Evolutionary conservation across 2,113 vertebrate genomes (phyloP).

Genomic region (Gallinago media): DNA sequence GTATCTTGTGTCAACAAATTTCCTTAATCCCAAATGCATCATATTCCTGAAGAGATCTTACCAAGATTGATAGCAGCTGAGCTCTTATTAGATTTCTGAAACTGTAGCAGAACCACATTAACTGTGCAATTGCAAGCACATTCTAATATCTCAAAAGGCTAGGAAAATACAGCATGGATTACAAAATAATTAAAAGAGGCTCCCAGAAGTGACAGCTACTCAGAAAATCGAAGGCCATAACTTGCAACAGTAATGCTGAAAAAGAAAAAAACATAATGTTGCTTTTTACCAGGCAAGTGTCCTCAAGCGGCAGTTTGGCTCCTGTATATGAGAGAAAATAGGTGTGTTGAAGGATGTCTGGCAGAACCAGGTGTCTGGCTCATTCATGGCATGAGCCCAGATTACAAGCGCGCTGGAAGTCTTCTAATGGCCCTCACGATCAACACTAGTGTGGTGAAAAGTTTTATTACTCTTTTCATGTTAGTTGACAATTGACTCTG

Average conservation of each 20-base stretch:
- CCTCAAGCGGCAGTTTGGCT: background rate
- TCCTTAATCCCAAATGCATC: background rate
- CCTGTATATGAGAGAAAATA: background rate
- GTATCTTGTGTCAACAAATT: background rate
- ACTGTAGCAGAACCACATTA: background rate
- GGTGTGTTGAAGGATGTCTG: background rate
- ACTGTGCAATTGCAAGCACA: background rate
- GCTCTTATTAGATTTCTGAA: background rate
- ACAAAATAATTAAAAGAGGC: background rate
- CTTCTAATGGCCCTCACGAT: background rate
- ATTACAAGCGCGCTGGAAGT: background rate
- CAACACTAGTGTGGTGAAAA: background rate
- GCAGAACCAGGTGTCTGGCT: background rate
- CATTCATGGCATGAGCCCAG: background rate
- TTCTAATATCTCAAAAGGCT: background rate
- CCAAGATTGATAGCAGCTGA: background rate
- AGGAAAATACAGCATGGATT: background rate
- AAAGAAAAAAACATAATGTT: background rate
- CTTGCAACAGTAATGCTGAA: background rate
- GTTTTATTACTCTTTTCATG: slow-evolving; percentile 43
- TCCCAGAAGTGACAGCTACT: background rate
- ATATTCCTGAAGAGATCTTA: background rate
- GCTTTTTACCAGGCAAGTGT: background rate
- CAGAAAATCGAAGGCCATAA: background rate
- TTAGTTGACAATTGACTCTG: background rate